Evolutionary conservation across 2,888 invertebrate genomes (phyloP).

Genomic region (Limnephilus marmoratus): DNA sequence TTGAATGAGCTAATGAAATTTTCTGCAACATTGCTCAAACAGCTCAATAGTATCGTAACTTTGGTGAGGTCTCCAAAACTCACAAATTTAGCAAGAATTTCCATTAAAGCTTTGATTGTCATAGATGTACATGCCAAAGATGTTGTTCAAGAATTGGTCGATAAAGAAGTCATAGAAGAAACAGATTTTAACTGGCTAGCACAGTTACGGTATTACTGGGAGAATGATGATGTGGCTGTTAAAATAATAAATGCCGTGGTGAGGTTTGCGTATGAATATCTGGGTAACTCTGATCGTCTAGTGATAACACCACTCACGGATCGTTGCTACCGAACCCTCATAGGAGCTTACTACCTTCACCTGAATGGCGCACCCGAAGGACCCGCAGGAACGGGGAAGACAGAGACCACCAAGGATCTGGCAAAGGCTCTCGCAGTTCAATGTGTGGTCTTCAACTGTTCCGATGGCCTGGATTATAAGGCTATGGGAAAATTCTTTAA

Average conservation of each 20-base stretch:
- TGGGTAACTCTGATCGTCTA: slow-evolving; percentile 87
- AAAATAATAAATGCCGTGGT: slow-evolving; percentile 89
- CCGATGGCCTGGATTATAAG: slow-evolving; percentile 90
- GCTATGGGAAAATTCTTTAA: slow-evolving; percentile 93
- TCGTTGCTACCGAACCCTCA: slow-evolving; percentile 89
- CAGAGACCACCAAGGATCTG: slow-evolving; percentile 94
- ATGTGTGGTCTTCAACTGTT: slow-evolving; percentile 92
- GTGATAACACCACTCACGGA: slow-evolving; percentile 87
- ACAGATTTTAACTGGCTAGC: slow-evolving; percentile 92
- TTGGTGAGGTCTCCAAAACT: slow-evolving; percentile 84
- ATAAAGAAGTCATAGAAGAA: slow-evolving; percentile 81
- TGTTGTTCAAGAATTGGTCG: slow-evolving; percentile 82
- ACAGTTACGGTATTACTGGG: slow-evolving; percentile 89
- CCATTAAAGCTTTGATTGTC: slow-evolving; percentile 89
- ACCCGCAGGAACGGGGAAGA: slow-evolving; percentile 93
- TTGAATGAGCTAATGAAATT: slow-evolving; percentile 78
- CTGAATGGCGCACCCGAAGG: slow-evolving; percentile 91
- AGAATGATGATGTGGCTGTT: slow-evolving; percentile 82
- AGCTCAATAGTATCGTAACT: slow-evolving; percentile 85
- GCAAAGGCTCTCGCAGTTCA: slow-evolving; percentile 95
- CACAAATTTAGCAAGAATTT: slow-evolving; percentile 84
- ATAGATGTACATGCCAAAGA: slow-evolving; percentile 92
- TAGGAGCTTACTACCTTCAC: slow-evolving; percentile 90
- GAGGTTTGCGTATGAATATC: slow-evolving; percentile 89
- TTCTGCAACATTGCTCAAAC: slow-evolving; percentile 77